Base-by-base conservation (phyloP, 1,140 invertebrate species). In the Bombus pascuorum region DNA sequence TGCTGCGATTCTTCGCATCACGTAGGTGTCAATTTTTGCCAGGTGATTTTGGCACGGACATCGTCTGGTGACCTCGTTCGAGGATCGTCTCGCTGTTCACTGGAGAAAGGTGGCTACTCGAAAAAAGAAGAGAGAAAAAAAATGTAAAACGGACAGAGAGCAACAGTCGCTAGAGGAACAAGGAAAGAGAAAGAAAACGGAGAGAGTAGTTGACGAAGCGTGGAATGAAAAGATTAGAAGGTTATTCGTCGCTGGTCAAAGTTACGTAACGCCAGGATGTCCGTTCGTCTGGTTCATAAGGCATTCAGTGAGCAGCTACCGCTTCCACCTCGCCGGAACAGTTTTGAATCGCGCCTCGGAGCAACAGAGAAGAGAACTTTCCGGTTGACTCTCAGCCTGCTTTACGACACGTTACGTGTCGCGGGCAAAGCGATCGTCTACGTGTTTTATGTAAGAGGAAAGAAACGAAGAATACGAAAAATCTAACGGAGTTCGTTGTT, bases 221-320 rank as follows among this genome's bases (percentile, higher is more conserved):
- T 18, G 68, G 34, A 81, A 25, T 59, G 74, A 62, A 47, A 83
- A 83, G 71, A 73, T 77, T 86, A 72, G 47, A 73, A 81, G 78
- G 70, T 81, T 85, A 34, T 66, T 34, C 66, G 76, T 80, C 42
- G 44, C 34, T 47, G 53, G 32, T 13, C 39, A 73, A 73, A 47
- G 62, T 90, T 90, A 87, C 88, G 71, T 87, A 89, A 90, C 65
- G 66, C 84, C 81, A 87, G 89, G 89, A 90, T 81, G 85, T 90
- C 85, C 89, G 88, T 83, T 73, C 71, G 71, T 73, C 71, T 73
- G 71, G 42, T 89, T 90, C 81, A 89, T 89, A 84, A 81, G 77
- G 81, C 81, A 90, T 89, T 90, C 85, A 81, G 53, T 22, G 72
- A 76, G 77, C 88, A 76, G 34, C 81, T 72, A 47, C 62, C 81